Percentiles rank a stretch among this genome's conserved stretches.
Conservation (phyloP, 2,888 invertebrate genomes). For the Drosophila tripunctata region DNA sequence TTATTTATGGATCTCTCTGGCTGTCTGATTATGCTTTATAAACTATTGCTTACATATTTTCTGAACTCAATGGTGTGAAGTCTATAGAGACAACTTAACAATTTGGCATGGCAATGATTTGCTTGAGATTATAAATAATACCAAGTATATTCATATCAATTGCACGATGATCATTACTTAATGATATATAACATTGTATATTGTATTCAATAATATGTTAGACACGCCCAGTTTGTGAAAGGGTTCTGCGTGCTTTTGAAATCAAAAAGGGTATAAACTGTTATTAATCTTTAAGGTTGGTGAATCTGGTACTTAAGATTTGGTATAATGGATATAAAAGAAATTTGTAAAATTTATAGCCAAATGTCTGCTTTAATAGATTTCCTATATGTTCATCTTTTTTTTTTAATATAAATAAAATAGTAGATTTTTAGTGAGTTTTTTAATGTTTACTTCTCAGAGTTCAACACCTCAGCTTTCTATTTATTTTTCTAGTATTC, state of each 20-base stretch:
- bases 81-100: conserved; percentile 4
- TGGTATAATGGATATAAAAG: no score
- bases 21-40: conserved; percentile 52
- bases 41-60: conserved; percentile 26
- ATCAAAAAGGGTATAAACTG: neutral
- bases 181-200: conserved; percentile 3
- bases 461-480: no score
- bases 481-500: no score
- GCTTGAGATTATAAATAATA: conserved; percentile 27
- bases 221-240: neutral
- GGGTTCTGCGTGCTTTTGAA: neutral
- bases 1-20: conserved; percentile 73
- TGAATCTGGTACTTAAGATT: neutral
- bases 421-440: no score
- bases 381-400: no score
- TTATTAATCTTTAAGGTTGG: neutral
- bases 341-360: no score
- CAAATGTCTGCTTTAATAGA: no score
- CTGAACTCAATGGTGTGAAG: neutral
- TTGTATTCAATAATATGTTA: conserved; percentile 1
- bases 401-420: no score
- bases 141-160: conserved; percentile 28
- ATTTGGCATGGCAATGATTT: conserved; percentile 53
- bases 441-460: no score
- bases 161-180: conserved; percentile 4